phyloP scores from a whole-genome alignment of 2,888 invertebrate species.

The Ophion slaviceki region DNA sequence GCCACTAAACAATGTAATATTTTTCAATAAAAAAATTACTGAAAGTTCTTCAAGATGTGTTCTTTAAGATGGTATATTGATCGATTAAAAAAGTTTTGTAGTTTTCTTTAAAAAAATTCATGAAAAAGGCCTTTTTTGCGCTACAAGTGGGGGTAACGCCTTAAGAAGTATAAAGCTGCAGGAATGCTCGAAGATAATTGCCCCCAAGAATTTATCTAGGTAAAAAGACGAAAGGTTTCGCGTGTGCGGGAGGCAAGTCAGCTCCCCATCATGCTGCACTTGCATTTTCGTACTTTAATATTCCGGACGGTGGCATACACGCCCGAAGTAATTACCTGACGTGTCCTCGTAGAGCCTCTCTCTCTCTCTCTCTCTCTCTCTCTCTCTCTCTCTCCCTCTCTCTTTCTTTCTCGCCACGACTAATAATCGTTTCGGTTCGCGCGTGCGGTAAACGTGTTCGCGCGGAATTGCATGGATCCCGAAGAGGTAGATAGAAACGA shows the following conservation, averaged over 20 bases:
- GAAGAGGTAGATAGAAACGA: constrained; percentile 13
- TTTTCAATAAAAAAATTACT: too few species aligned
- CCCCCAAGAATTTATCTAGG: constrained; percentile 1
- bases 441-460: constrained; percentile 67
- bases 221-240: constrained; percentile 63
- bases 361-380: constrained; percentile 44
- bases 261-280: constrained; percentile 30
- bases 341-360: constrained; percentile 48
- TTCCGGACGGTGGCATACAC: constrained; percentile 52
- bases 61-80: too few species aligned
- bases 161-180: neutral
- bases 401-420: constrained; percentile 24
- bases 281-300: constrained; percentile 50
- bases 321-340: constrained; percentile 70
- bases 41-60: too few species aligned
- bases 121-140: too few species aligned
- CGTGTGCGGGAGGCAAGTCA: constrained; percentile 39
- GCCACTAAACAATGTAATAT: too few species aligned
- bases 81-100: too few species aligned
- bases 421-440: constrained; percentile 60
- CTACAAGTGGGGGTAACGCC: too few species aligned
- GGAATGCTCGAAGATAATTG: constrained; percentile 39
- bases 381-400: constrained; percentile 41
- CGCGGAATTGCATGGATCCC: constrained; percentile 30
- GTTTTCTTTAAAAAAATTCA: too few species aligned